These are phyloP conservation scores for Apamea anceps DNA, from an alignment of 2,888 invertebrate genomes.

Conservation along the genomic window DNA sequence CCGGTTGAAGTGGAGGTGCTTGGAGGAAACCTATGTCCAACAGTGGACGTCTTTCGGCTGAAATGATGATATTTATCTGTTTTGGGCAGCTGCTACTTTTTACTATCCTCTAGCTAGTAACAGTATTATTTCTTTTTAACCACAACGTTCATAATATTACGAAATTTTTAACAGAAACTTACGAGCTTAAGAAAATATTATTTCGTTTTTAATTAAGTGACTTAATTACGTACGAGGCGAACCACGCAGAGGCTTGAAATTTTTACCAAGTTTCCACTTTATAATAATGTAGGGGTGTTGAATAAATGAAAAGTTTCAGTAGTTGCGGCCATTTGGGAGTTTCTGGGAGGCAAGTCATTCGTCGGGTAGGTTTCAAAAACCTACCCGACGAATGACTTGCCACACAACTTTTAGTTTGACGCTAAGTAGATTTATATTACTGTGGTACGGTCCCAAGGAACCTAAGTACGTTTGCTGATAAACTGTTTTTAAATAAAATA, in stretches of 20 bases:
- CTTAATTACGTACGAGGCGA: conserved; percentile 63
- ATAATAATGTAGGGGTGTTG: conserved; percentile 64
- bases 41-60: no score
- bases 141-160: conserved; percentile 1
- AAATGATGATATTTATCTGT: no score
- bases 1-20: no score
- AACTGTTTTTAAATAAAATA: conserved; percentile 18
- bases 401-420: conserved; percentile 50
- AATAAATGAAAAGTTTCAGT: conserved; percentile 64
- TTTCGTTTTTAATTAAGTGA: conserved; percentile 68
- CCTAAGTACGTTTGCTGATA: conserved; percentile 6
- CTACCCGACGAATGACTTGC: no score
- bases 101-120: neutral
- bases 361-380: conserved; percentile 34
- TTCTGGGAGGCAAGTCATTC: conserved; percentile 36
- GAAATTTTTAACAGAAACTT: conserved; percentile 38
- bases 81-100: neutral
- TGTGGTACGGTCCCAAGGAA: neutral
- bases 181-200: conserved; percentile 59
- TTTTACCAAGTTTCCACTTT: conserved; percentile 61
- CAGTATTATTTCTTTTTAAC: conserved; percentile 4
- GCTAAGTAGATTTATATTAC: conserved; percentile 34
- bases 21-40: no score
- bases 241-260: conserved; percentile 43
- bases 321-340: conserved; percentile 39